These are phyloP conservation scores for Zelleria hepariella DNA, from an alignment of 2,888 invertebrate genomes.

Conservation along the genomic window DNA sequence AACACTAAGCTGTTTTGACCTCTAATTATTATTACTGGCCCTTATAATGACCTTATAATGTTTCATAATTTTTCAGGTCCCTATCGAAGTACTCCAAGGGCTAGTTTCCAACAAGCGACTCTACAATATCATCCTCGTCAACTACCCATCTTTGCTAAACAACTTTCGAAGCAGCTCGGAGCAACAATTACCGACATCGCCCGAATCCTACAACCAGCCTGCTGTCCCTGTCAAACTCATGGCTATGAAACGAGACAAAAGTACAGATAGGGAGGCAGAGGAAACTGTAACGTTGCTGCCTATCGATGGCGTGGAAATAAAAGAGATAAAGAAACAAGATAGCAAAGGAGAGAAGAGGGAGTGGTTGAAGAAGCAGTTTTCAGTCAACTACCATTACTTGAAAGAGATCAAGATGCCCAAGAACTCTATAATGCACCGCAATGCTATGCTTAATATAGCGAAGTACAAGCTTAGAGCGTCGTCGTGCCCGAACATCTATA, in stretches of 20 bases:
- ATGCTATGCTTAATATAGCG: slow-evolving; percentile 86
- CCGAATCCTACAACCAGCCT: slow-evolving; percentile 43
- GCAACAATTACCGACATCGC: slow-evolving; percentile 38
- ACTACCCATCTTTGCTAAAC: slow-evolving; percentile 71
- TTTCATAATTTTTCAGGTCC: slow-evolving; percentile 60
- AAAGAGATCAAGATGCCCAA: slow-evolving; percentile 81
- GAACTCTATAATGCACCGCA: slow-evolving; percentile 88
- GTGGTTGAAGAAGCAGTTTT: slow-evolving; percentile 61
- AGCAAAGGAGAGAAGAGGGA: slow-evolving; percentile 55
- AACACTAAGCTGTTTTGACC: background rate
- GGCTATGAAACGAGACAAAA: slow-evolving; percentile 17
- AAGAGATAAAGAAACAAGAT: slow-evolving; percentile 27
- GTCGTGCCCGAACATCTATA: slow-evolving; percentile 92
- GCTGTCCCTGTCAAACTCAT: slow-evolving; percentile 64
- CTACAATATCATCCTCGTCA: slow-evolving; percentile 72
- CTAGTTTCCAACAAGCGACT: slow-evolving; percentile 65
- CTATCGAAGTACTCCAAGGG: slow-evolving; percentile 75
- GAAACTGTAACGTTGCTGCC: slow-evolving; percentile 6
- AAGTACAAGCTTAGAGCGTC: slow-evolving; percentile 87
- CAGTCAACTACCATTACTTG: slow-evolving; percentile 78
- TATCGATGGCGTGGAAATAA: background rate
- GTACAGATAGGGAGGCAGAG: slow-evolving; percentile 14
- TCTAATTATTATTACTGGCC: background rate
- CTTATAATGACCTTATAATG: background rate
- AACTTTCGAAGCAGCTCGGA: slow-evolving; percentile 67